Conservation (phyloP, 2,113 vertebrate species). For the Hemichromis elongatus region DNA sequence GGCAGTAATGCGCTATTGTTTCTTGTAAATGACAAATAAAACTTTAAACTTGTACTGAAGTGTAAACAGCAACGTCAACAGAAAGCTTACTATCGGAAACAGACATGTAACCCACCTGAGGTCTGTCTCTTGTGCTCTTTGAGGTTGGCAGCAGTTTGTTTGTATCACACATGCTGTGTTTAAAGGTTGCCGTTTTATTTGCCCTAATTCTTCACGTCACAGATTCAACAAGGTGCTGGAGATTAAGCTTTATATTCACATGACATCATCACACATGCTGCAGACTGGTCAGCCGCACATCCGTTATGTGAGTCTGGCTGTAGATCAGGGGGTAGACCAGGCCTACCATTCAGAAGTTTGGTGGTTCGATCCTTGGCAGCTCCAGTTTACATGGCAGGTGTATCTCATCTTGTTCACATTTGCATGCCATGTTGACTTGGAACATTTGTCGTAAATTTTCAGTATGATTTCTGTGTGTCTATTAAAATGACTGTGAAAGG, state of each 20-base stretch:
- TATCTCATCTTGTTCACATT: too few relatives aligned
- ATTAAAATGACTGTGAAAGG: neutral
- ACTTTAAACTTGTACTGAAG: neutral
- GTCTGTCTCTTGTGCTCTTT: neutral
- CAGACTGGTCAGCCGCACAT: too few relatives aligned
- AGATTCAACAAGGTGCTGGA: too few relatives aligned
- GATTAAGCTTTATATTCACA: too few relatives aligned
- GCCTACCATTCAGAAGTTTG: fast-evolving
- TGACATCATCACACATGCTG: too few relatives aligned
- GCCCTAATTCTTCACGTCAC: too few relatives aligned
- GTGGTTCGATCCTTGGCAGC: neutral
- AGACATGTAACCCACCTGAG: neutral
- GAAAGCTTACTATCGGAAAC: neutral
- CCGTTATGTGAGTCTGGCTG: neutral
- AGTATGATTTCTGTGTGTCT: neutral
- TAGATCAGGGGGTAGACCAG: neutral
- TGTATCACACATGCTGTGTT: neutral
- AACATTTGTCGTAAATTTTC: neutral
- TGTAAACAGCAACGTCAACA: fast-evolving
- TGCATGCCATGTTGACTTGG: neutral
- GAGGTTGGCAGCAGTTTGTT: neutral
- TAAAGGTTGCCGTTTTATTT: neutral
- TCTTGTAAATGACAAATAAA: neutral
- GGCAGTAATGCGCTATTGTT: neutral
- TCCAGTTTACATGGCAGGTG: neutral